phyloP scores from a whole-genome alignment of 2,888 invertebrate genomes.

The Ormyrus nitidulus region DNA sequence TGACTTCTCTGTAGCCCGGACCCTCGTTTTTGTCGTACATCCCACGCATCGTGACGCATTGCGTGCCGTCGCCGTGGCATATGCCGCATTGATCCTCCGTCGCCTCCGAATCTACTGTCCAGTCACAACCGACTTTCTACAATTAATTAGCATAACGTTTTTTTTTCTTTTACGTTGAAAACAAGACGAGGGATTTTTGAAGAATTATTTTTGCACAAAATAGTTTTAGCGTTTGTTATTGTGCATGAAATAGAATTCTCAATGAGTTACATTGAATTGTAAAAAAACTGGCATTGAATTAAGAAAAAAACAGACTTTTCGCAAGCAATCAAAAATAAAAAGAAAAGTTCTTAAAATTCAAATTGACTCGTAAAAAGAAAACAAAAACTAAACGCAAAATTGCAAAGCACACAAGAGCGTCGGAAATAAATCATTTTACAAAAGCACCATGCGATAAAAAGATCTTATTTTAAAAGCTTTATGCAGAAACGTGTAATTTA shows the following conservation, averaged over 20 bases:
- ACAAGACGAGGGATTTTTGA: too few species aligned
- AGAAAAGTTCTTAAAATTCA: neutral
- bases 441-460: neutral
- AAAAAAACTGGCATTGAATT: too few species aligned
- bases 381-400: neutral
- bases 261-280: too few species aligned
- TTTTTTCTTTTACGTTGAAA: neutral
- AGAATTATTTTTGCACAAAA: too few species aligned
- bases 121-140: constrained; percentile 83
- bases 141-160: constrained; percentile 5
- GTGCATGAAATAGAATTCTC: too few species aligned
- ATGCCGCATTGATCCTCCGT: constrained; percentile 82
- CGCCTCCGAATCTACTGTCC: constrained; percentile 80
- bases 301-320: neutral
- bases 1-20: constrained; percentile 78
- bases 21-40: constrained; percentile 77
- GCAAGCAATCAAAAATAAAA: neutral
- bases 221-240: too few species aligned
- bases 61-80: constrained; percentile 83
- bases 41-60: constrained; percentile 79
- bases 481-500: constrained; percentile 68
- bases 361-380: constrained; percentile 1
- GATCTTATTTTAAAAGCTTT: neutral
- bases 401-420: too few species aligned
- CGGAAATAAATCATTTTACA: too few species aligned